Evolutionary conservation across 2,888 invertebrate species (phyloP).

Genomic region (Sesia bembeciformis): DNA sequence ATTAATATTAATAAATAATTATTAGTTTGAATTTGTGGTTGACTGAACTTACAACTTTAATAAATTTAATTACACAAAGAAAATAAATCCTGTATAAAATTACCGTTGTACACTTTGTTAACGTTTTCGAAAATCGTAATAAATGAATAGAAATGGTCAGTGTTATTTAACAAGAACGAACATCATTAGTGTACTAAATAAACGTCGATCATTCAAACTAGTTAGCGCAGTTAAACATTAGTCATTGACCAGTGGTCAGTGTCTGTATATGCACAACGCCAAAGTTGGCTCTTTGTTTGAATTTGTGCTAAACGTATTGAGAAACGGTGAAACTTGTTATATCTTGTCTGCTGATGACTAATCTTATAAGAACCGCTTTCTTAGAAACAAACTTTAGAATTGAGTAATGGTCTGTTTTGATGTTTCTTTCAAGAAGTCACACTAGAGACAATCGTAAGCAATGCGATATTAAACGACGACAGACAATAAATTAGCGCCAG

Average conservation of each 20-base stretch:
- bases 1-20: too few relatives aligned
- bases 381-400: neutral
- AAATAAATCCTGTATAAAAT: too few relatives aligned
- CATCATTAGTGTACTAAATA: neutral
- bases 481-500: slow-evolving; percentile 36
- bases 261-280: neutral
- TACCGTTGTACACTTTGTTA: too few relatives aligned
- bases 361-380: neutral
- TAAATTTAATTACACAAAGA: too few relatives aligned
- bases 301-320: neutral
- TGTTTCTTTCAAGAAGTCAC: too few relatives aligned
- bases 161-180: too few relatives aligned
- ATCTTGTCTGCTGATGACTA: neutral
- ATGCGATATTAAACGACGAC: slow-evolving; percentile 8
- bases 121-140: too few relatives aligned
- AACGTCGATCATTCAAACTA: neutral
- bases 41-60: too few relatives aligned
- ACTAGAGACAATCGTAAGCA: neutral
- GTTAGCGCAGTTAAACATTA: neutral
- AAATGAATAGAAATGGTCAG: too few relatives aligned
- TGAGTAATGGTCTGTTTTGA: too few relatives aligned
- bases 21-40: too few relatives aligned
- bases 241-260: neutral
- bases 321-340: neutral
- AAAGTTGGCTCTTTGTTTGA: neutral